A percentile compares a stretch with the other conserved stretches of the same genome.
Evolutionary conservation across 2,888 invertebrate species (phyloP).

Genomic region (Diloba caeruleocephala): DNA sequence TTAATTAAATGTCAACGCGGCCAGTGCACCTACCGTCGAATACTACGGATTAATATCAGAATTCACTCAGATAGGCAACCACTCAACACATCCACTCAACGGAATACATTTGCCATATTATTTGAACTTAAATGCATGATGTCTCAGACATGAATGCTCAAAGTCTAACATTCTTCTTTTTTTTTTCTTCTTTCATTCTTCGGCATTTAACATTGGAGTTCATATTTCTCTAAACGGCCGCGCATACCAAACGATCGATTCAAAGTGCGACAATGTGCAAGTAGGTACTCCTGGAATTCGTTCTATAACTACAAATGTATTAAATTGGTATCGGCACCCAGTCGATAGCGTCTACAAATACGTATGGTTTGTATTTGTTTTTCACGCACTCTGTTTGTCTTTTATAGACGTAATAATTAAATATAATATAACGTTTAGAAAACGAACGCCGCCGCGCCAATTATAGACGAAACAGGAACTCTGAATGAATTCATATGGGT

Average conservation of each 20-base stretch:
- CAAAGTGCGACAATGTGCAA: constrained; percentile 26
- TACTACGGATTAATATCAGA: constrained; percentile 70
- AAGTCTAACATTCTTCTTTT: no score
- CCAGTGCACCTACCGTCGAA: constrained; percentile 70
- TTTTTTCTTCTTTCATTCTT: no score
- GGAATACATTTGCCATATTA: constrained; percentile 51
- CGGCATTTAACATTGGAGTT: constrained; percentile 51
- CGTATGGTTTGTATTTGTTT: constrained; percentile 28
- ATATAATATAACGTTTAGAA: constrained; percentile 11
- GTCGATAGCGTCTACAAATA: constrained; percentile 29
- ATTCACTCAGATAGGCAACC: constrained; percentile 62
- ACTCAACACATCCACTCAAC: constrained; percentile 57
- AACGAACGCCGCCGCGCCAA: no score
- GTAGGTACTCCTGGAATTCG: constrained; percentile 35
- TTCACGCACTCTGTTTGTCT: constrained; percentile 12
- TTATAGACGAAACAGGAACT: constrained; percentile 31
- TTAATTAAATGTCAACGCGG: constrained; percentile 83
- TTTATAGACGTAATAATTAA: constrained; percentile 10
- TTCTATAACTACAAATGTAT: constrained; percentile 37
- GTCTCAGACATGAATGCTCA: constrained; percentile 20
- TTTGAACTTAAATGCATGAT: constrained; percentile 10
- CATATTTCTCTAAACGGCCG: constrained; percentile 48
- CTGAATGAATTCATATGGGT: constrained; percentile 45
- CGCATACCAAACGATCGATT: constrained; percentile 38
- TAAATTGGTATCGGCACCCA: constrained; percentile 32